These are phyloP conservation scores for Philopotamus ludificatus DNA, from an alignment of 1,140 invertebrate species.

Conservation along the genomic window DNA sequence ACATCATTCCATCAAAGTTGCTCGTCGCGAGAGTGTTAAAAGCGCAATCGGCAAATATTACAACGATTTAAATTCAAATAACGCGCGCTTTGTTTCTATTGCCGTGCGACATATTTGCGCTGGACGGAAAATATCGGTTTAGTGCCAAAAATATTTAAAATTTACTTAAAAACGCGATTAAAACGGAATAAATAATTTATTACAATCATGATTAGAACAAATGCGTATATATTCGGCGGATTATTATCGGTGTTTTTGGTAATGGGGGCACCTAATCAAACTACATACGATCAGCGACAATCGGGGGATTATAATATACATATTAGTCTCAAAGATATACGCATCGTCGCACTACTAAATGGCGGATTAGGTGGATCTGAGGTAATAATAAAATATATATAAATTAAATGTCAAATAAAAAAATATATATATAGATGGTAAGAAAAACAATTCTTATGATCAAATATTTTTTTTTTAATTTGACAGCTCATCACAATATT, in stretches of 20 bases:
- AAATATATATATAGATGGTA: too few species aligned
- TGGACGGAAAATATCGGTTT: too few species aligned
- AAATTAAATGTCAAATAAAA: too few species aligned
- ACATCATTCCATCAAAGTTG: constrained; percentile 6
- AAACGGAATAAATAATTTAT: too few species aligned
- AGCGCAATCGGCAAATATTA: too few species aligned
- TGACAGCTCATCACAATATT: neutral
- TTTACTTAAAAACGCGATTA: too few species aligned
- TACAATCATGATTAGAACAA: too few species aligned
- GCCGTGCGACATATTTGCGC: too few species aligned
- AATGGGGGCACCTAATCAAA: neutral
- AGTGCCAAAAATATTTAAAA: neutral
- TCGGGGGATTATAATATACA: constrained; percentile 75
- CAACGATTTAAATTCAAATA: too few species aligned
- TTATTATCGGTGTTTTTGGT: constrained; percentile 24
- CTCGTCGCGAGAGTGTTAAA: neutral
- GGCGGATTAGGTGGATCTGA: constrained; percentile 53
- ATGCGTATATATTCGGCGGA: constrained; percentile 7
- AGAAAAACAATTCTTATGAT: neutral
- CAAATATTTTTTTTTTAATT: neutral
- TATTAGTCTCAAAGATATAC: constrained; percentile 72
- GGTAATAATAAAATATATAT: too few species aligned
- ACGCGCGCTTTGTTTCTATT: too few species aligned
- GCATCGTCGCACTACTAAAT: constrained; percentile 65
- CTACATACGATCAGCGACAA: constrained; percentile 70